phyloP scores from a whole-genome alignment of 2,113 vertebrate species.

The Turdus rufiventris region DNA sequence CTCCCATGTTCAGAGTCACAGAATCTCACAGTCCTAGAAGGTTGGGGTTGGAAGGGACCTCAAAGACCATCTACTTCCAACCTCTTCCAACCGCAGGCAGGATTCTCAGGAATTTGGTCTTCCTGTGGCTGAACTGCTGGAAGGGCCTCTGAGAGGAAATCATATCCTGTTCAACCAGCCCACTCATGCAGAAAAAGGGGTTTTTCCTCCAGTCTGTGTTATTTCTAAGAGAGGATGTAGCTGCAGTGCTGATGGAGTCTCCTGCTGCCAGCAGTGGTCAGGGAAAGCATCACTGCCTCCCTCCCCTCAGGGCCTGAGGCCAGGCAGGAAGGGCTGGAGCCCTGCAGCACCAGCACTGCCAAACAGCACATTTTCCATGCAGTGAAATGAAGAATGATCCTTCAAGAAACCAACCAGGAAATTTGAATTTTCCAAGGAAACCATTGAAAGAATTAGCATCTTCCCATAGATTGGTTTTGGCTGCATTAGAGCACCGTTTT shows the following conservation, averaged over 20 bases:
- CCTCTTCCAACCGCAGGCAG: neutral
- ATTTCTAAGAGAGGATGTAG: neutral
- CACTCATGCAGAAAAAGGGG: neutral
- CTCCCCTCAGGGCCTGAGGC: neutral
- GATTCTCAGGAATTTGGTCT: neutral
- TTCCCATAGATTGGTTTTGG: neutral
- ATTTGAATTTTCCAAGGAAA: neutral
- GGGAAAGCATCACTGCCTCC: neutral
- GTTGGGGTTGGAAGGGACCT: neutral
- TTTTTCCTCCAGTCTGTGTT: neutral
- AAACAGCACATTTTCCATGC: neutral
- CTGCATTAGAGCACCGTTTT: neutral
- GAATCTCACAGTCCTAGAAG: neutral
- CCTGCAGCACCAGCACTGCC: neutral
- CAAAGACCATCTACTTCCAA: neutral
- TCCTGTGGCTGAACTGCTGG: neutral
- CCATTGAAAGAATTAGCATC: neutral
- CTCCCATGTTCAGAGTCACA: rapidly evolving
- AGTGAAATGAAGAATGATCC: neutral
- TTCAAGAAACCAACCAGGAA: neutral
- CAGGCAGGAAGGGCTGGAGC: neutral
- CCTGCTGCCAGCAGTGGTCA: neutral
- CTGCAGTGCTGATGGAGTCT: neutral
- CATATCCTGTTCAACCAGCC: neutral
- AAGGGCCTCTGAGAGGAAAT: neutral